Conservation (phyloP, 2,888 invertebrate genomes). For the Yponomeuta cagnagella region DNA sequence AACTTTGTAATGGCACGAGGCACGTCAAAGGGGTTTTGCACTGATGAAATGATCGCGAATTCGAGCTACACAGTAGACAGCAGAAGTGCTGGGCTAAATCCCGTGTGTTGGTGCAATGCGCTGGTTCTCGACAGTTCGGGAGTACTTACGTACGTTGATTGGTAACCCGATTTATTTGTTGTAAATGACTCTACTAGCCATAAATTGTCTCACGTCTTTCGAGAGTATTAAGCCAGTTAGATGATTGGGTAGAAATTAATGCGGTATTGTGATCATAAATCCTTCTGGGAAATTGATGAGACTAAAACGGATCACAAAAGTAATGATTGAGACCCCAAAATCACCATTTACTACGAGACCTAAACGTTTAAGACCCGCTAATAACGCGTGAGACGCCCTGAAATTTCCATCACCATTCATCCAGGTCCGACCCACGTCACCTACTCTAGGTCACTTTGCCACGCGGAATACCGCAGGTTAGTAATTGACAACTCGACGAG, state of each 20-base stretch:
- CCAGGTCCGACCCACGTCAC: slow-evolving; percentile 33
- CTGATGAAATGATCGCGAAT: neutral
- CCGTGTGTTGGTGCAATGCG: neutral
- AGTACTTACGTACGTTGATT: neutral
- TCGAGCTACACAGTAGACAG: neutral
- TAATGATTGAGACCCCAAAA: neutral
- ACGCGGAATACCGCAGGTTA: slow-evolving; percentile 20
- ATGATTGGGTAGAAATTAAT: no score
- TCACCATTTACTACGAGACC: neutral
- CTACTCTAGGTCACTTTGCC: slow-evolving; percentile 22
- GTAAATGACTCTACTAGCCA: no score
- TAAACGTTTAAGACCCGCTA: neutral
- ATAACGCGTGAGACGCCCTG: neutral
- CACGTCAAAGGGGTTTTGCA: neutral
- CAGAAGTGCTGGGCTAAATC: neutral
- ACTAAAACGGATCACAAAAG: no score
- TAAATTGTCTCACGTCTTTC: no score
- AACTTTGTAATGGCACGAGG: neutral
- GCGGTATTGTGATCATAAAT: no score
- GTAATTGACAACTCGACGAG: slow-evolving; percentile 65
- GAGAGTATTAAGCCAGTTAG: no score
- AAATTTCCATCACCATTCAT: slow-evolving; percentile 5
- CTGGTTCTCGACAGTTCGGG: neutral
- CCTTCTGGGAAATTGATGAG: no score
- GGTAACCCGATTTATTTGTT: neutral